Evolutionary conservation across 2,797 vertebrate genomes (phyloP).

Genomic region (Aplochiton taeniatus): DNA sequence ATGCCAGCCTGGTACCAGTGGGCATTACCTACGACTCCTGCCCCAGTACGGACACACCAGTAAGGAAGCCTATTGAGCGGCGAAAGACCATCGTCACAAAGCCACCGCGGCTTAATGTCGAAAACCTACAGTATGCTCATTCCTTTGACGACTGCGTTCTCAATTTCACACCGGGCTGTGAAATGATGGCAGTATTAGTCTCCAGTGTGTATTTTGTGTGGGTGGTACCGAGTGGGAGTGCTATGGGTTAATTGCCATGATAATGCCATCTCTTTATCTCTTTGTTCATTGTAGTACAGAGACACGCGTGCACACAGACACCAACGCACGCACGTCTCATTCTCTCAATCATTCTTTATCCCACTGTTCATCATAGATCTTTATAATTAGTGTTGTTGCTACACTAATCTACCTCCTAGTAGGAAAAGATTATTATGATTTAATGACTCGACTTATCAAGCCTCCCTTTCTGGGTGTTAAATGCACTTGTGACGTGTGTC

Average conservation of each 20-base stretch:
- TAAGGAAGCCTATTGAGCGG: no score
- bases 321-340: no score
- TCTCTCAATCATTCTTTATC: slow-evolving; percentile 29
- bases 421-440: slow-evolving; percentile 36
- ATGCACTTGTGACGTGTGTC: slow-evolving; percentile 25
- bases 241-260: slow-evolving; percentile 56
- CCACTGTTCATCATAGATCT: slow-evolving; percentile 30
- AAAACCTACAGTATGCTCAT: neutral
- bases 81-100: no score
- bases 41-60: slow-evolving; percentile 50
- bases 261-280: slow-evolving; percentile 46
- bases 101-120: neutral
- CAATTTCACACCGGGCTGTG: slow-evolving; percentile 15
- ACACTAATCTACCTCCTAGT: slow-evolving; percentile 34
- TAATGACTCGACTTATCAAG: slow-evolving; percentile 20
- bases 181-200: slow-evolving; percentile 35
- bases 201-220: slow-evolving; percentile 40
- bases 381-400: slow-evolving; percentile 47
- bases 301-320: slow-evolving; percentile 10
- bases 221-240: slow-evolving; percentile 44
- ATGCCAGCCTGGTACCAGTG: slow-evolving; percentile 82
- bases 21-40: slow-evolving; percentile 83
- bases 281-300: slow-evolving; percentile 43
- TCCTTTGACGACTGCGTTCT: slow-evolving; percentile 18
- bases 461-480: slow-evolving; percentile 3